Evolutionary conservation across 2,113 vertebrate genomes (phyloP).

Genomic region (Xenopus borealis): DNA sequence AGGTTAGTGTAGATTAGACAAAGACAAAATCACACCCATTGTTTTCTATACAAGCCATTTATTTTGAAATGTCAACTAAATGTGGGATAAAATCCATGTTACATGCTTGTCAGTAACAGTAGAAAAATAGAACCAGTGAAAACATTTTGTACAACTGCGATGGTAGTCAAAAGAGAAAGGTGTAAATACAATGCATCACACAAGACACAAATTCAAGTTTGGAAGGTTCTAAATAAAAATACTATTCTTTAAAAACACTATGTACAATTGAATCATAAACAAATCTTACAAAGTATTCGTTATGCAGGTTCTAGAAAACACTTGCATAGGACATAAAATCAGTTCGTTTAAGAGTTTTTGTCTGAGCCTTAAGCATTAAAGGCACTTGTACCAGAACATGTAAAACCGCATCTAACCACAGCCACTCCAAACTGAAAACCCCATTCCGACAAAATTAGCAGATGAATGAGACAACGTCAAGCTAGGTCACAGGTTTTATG

Average conservation of each 20-base stretch:
- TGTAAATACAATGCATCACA: slow-evolving; percentile 77
- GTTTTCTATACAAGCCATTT: slow-evolving; percentile 78
- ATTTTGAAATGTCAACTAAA: slow-evolving; percentile 78
- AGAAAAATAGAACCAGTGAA: slow-evolving; percentile 86
- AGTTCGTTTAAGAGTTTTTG: slow-evolving; percentile 51
- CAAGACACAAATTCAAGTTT: slow-evolving; percentile 76
- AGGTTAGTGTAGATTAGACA: too few relatives aligned
- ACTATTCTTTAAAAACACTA: slow-evolving; percentile 78
- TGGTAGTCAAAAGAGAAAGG: slow-evolving; percentile 78
- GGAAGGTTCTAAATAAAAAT: slow-evolving; percentile 85
- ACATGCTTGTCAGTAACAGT: slow-evolving; percentile 81
- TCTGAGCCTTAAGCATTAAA: slow-evolving; percentile 79
- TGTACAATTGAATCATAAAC: slow-evolving; percentile 82
- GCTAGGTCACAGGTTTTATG: background rate
- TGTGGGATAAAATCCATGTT: slow-evolving; percentile 75
- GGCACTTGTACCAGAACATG: slow-evolving; percentile 76
- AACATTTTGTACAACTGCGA: slow-evolving; percentile 78
- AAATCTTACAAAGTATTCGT: slow-evolving; percentile 84
- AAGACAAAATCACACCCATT: background rate
- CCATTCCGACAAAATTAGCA: background rate
- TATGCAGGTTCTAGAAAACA: slow-evolving; percentile 83
- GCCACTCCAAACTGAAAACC: slow-evolving; percentile 12
- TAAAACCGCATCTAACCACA: slow-evolving; percentile 1
- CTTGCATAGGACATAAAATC: slow-evolving; percentile 81
- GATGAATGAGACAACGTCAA: background rate